These are phyloP conservation scores for Panagrolaimus sp. DNA, from an alignment of 1,140 invertebrate species.

Conservation along the genomic window DNA sequence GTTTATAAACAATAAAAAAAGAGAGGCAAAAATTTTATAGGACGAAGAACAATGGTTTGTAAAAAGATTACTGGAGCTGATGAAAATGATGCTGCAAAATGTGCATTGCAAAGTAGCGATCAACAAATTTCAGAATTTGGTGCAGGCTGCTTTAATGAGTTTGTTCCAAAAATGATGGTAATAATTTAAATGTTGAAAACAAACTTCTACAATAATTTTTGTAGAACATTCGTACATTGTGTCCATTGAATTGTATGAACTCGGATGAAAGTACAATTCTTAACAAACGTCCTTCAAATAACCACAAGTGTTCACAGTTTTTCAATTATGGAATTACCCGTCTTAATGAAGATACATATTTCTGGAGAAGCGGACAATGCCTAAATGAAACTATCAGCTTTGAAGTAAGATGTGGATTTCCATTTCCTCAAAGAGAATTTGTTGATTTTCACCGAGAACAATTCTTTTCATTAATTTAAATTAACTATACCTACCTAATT, in stretches of 20 bases:
- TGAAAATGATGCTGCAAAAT: neutral
- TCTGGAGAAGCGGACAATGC: constrained; percentile 7
- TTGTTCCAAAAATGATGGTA: neutral
- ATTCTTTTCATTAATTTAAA: constrained; percentile 1
- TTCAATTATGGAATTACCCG: constrained; percentile 15
- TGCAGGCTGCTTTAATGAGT: neutral
- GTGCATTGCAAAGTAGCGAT: constrained; percentile 8
- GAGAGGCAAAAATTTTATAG: neutral
- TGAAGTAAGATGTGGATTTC: constrained; percentile 8
- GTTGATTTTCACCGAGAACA: neutral
- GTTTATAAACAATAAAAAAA: neutral
- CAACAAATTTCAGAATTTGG: neutral
- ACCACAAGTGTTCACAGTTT: constrained; percentile 10
- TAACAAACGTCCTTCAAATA: constrained; percentile 14
- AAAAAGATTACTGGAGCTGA: neutral
- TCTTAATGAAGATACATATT: neutral
- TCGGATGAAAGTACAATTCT: constrained; percentile 5
- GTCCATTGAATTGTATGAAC: constrained; percentile 11
- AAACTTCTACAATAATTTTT: neutral
- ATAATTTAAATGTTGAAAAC: neutral
- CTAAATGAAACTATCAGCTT: constrained; percentile 4
- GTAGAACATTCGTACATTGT: constrained; percentile 8
- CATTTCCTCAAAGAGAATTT: constrained; percentile 6
- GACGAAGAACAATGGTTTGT: constrained; percentile 8
- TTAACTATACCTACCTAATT: neutral